phyloP scores from a whole-genome alignment of 2,113 vertebrate genomes.

The Grammomys surdaster region DNA sequence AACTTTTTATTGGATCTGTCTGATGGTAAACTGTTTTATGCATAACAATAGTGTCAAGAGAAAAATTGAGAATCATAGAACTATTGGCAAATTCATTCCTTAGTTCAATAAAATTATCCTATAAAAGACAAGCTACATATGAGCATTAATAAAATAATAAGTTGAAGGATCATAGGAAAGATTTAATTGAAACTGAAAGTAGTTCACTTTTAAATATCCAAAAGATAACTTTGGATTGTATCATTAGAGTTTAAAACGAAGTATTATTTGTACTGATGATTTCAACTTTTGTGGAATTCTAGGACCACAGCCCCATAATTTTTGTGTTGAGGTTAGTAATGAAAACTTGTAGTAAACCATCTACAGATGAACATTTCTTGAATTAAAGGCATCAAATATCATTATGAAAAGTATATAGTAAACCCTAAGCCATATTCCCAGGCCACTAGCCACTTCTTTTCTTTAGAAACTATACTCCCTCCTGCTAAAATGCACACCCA shows the following conservation, averaged over 20 bases:
- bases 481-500: neutral
- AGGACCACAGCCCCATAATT: neutral
- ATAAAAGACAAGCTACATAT: slow-evolving; percentile 43
- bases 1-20: slow-evolving; percentile 15
- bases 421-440: neutral
- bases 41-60: slow-evolving; percentile 58
- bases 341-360: neutral
- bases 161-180: slow-evolving; percentile 31
- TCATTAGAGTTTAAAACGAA: slow-evolving; percentile 14
- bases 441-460: neutral
- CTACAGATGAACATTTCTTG: neutral
- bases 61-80: slow-evolving; percentile 15
- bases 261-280: slow-evolving; percentile 21
- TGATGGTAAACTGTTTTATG: slow-evolving; percentile 62
- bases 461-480: neutral
- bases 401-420: neutral
- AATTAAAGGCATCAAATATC: neutral
- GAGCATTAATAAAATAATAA: slow-evolving; percentile 18
- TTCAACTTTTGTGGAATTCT: slow-evolving; percentile 25
- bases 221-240: slow-evolving; percentile 21
- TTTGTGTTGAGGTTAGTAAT: neutral
- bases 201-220: neutral
- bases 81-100: slow-evolving; percentile 57
- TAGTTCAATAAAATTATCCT: slow-evolving; percentile 55
- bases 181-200: slow-evolving; percentile 39